Conservation (phyloP, 2,888 invertebrate genomes). For the Anthrax anthrax region DNA sequence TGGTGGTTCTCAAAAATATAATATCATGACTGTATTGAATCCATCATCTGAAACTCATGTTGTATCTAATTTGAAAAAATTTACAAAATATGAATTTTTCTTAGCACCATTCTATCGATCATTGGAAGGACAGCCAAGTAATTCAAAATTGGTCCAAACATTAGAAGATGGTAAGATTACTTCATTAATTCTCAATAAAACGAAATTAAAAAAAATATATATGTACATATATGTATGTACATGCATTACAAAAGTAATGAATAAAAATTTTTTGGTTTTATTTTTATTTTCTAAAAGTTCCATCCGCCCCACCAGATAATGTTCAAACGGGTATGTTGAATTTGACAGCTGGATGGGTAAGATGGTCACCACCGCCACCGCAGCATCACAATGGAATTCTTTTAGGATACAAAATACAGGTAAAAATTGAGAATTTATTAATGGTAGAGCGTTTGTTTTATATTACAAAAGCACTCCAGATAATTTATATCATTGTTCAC, state of each 20-base stretch:
- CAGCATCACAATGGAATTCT: constrained; percentile 59
- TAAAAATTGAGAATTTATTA: too few species aligned
- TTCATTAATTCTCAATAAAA: neutral
- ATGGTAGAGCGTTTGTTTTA: constrained; percentile 3
- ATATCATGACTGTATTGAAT: constrained; percentile 49
- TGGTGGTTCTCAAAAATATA: constrained; percentile 46
- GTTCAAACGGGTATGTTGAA: constrained; percentile 68
- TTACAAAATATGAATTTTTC: constrained; percentile 75
- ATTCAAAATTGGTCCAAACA: constrained; percentile 71
- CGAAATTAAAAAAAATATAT: neutral
- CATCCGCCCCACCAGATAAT: constrained; percentile 65
- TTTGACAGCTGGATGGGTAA: constrained; percentile 61
- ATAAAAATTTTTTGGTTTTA: too few species aligned
- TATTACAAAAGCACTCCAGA: neutral
- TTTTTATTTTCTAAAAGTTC: constrained; percentile 33
- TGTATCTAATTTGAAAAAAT: constrained; percentile 58
- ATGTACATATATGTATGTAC: too few species aligned
- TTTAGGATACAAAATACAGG: constrained; percentile 40
- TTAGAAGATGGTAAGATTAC: constrained; percentile 58
- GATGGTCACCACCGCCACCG: constrained; percentile 68
- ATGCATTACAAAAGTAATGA: too few species aligned
- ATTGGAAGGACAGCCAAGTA: constrained; percentile 87
- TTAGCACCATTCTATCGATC: constrained; percentile 71
- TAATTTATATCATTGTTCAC: neutral
- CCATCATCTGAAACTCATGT: constrained; percentile 48